Conservation (phyloP, 2,797 vertebrate species). For the Lateolabrax maculatus region DNA sequence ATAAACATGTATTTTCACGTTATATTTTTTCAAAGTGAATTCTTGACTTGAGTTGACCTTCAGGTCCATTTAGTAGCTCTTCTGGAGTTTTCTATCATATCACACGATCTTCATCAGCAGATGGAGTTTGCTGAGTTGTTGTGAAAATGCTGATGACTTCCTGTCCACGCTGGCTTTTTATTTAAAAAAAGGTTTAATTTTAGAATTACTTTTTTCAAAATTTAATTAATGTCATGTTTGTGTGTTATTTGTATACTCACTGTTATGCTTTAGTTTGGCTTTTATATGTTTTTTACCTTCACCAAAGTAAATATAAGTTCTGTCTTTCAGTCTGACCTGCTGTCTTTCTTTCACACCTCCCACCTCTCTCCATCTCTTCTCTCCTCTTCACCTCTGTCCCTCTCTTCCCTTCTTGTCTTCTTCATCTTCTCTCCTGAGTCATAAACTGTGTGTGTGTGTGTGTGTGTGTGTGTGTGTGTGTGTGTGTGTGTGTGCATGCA, state of each 20-base stretch:
- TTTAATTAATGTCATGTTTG: background rate
- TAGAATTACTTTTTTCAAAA: too few relatives aligned
- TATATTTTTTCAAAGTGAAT: too few relatives aligned
- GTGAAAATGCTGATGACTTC: too few relatives aligned
- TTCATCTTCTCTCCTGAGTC: background rate
- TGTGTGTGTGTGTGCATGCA: background rate
- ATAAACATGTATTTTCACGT: too few relatives aligned
- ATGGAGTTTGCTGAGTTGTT: too few relatives aligned
- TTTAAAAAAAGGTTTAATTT: background rate
- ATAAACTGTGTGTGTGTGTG: slow-evolving; percentile 1
- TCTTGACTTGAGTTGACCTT: background rate
- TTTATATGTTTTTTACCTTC: background rate
- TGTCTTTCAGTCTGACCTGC: background rate
- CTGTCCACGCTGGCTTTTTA: too few relatives aligned
- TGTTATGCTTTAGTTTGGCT: background rate
- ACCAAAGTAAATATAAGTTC: background rate
- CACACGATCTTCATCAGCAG: background rate
- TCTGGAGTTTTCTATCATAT: background rate
- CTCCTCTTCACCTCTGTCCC: background rate
- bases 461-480: background rate
- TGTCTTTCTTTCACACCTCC: background rate
- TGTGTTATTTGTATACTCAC: background rate
- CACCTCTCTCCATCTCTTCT: background rate
- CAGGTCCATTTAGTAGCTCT: background rate
- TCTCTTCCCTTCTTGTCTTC: background rate